These are phyloP conservation scores for Platyura marginata DNA, from an alignment of 1,140 invertebrate genomes.

Conservation along the genomic window DNA sequence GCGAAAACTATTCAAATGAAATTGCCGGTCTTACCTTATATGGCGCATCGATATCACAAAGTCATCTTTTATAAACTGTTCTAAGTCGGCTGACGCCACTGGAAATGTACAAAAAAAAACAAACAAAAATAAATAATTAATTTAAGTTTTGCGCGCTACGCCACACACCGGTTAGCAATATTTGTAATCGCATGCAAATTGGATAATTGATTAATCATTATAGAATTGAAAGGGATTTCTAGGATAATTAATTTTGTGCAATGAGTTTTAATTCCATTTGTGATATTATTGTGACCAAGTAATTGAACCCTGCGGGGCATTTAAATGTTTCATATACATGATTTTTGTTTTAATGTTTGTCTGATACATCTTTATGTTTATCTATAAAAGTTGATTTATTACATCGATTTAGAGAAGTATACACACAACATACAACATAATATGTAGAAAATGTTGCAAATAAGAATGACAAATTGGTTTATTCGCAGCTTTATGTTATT, in stretches of 20 bases:
- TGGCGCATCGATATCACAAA: conserved; percentile 41
- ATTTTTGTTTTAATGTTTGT: background rate
- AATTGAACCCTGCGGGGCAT: too few species aligned
- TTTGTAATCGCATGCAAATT: background rate
- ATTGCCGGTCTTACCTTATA: conserved; percentile 23
- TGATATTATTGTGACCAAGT: too few species aligned
- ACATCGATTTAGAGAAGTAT: too few species aligned
- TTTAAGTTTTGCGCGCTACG: background rate
- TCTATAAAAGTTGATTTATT: too few species aligned
- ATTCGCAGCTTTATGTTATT: too few species aligned
- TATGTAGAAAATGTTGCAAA: too few species aligned
- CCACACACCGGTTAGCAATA: background rate
- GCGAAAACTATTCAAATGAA: background rate
- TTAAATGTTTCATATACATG: too few species aligned
- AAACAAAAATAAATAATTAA: background rate
- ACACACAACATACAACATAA: too few species aligned
- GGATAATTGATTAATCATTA: background rate
- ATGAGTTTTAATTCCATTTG: too few species aligned
- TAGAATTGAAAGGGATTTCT: background rate
- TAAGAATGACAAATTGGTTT: too few species aligned
- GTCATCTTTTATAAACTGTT: conserved; percentile 33
- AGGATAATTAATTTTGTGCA: background rate
- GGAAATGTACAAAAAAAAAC: conserved; percentile 11
- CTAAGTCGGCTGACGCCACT: conserved; percentile 35
- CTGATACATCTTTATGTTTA: background rate